Conservation (phyloP, 2,888 invertebrate genomes). For the Lasius platythorax region DNA sequence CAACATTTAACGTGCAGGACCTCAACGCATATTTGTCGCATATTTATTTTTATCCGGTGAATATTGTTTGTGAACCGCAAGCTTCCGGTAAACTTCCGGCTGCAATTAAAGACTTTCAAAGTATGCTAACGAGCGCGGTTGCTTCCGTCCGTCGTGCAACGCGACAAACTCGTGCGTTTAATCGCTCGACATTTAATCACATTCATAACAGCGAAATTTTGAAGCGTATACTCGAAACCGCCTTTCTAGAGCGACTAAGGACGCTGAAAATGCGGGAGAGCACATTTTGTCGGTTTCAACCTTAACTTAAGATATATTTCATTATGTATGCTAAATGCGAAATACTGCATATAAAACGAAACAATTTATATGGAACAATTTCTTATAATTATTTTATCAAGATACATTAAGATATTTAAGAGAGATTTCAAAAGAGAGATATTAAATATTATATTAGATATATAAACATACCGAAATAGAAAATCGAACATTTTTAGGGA, state of each 20-base stretch:
- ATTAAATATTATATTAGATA: neutral
- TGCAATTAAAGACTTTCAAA: conserved; percentile 56
- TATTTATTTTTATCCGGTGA: conserved; percentile 44
- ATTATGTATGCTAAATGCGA: neutral
- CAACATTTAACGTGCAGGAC: conserved; percentile 11
- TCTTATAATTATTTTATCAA: neutral
- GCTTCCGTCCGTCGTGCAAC: conserved; percentile 19
- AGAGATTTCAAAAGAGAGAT: neutral
- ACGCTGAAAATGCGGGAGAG: neutral
- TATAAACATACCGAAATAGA: neutral
- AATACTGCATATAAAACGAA: neutral
- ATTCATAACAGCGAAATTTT: conserved; percentile 59
- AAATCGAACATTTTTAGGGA: neutral
- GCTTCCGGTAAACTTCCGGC: conserved; percentile 15
- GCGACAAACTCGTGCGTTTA: conserved; percentile 45
- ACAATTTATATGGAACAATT: neutral
- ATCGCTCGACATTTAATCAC: conserved; percentile 57
- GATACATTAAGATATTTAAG: neutral
- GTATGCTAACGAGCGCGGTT: conserved; percentile 47
- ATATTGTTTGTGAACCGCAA: conserved; percentile 37
- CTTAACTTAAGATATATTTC: conserved; percentile 1
- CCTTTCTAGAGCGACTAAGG: neutral
- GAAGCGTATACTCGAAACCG: conserved; percentile 15
- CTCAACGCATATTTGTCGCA: conserved; percentile 3
- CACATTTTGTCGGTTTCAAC: neutral